These are phyloP conservation scores for Hestina assimilis DNA, from an alignment of 1,140 invertebrate species.

Conservation along the genomic window DNA sequence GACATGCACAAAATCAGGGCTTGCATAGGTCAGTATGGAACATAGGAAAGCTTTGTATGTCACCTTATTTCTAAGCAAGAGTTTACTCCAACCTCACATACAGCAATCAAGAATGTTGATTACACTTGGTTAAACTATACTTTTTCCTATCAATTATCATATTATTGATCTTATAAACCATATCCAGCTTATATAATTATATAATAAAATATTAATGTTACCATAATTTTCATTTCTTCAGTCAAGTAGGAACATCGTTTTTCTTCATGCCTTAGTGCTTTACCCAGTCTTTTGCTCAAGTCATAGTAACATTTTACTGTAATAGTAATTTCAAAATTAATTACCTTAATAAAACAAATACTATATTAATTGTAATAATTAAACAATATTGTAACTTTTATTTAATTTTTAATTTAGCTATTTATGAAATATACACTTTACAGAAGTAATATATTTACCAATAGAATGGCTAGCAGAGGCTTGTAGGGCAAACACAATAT, in stretches of 20 bases:
- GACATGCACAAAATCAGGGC: too few species aligned
- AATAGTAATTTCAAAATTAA: slow-evolving; percentile 27
- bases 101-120: too few species aligned
- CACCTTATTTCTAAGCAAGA: too few species aligned
- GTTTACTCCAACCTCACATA: too few species aligned
- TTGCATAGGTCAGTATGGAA: too few species aligned
- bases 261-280: slow-evolving; percentile 94
- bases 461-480: slow-evolving; percentile 94
- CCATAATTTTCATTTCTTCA: slow-evolving; percentile 93
- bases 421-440: background rate
- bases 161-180: too few species aligned
- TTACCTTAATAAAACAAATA: too few species aligned
- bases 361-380: too few species aligned
- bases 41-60: too few species aligned
- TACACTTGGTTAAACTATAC: too few species aligned
- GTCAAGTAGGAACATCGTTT: slow-evolving; percentile 92
- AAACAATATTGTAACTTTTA: too few species aligned
- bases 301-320: slow-evolving; percentile 96
- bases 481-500: slow-evolving; percentile 94
- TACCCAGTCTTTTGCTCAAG: slow-evolving; percentile 92
- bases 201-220: slow-evolving; percentile 50
- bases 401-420: background rate
- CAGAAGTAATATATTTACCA: slow-evolving; percentile 54
- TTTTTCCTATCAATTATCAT: too few species aligned
- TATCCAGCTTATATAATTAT: background rate